Base-by-base conservation (phyloP, 2,888 invertebrate species). In the Diloba caeruleocephala region DNA sequence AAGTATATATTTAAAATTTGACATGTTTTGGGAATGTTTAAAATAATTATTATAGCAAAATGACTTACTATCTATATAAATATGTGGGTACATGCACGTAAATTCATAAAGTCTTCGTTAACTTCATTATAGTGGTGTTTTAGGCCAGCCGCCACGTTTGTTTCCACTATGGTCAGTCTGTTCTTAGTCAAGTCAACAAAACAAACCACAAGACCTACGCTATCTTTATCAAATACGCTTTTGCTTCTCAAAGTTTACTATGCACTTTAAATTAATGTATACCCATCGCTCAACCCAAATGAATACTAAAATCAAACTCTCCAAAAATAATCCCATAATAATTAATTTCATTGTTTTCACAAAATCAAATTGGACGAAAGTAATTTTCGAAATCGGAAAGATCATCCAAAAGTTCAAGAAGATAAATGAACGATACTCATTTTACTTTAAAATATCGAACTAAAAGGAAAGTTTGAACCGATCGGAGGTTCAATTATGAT, bases 401-500 rank as follows among this genome's bases (percentile, higher is more conserved):
- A 73, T 73, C 53, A 61, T 61, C 67, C 17, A 14, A 64, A 64
- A 74, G 48, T 69, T 69, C 32, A 17, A 39, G 49, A 69, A 73
- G 46, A 71, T 63, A 69, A 73, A 74, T 61, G 54, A 71, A 69
- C 51, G 66, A 67, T 67, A 57, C 54, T 63, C 57, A 53, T 66
- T 66, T 63, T 63, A 66, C 58, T 67, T 61, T 38, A 64, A 67
- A 59, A 51, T 61, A 67, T 43, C 4, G n/a, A 59, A 59, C 54
- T 60, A 49, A 67, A 38, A 53, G 46, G 50, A 64, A 71, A 69
- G 58, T 74, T 63, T 0, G 33, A 63, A 51, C 48, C 53, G 60
- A 67, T 63, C 50, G 56, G 53, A 49, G 48, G 57, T 75, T 80
- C 80, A 82, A 87, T 71, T 85, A 85, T 78, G 72, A 81, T 70